Base-by-base conservation (phyloP, 2,113 vertebrate species). In the Nycticebus coucang region DNA sequence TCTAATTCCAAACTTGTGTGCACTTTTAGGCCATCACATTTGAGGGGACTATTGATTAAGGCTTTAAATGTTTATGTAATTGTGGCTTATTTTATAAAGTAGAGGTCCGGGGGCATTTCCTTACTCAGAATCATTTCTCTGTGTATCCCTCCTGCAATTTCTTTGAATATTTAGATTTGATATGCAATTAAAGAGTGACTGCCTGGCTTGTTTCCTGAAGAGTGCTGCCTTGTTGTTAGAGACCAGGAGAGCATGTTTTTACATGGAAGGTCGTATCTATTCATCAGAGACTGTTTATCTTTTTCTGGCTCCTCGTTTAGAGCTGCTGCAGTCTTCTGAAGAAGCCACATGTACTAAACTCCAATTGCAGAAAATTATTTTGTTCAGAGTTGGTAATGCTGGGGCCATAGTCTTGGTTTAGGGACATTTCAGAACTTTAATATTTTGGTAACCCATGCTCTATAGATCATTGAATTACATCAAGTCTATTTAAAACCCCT, bases 401-500 rank as follows among this genome's bases (percentile, higher is more conserved):
- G 84, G 79, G 89, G 75, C 53, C 45, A 24, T 4, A 22, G 71
- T 88, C 75, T 89, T 95, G 72, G 66, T 89, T 93, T 95, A 72
- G 60, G 93, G 91, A 69, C 75, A 92, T 82, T 96, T 97, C 95
- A 96, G 91, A 97, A 94, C 91, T 96, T 96, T 96, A 94, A 93
- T 96, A 96, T 97, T 97, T 97, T 96, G 94, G 93, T 98, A 97
- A 98, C 94, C 95, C 89, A 74, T 93, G 93, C 93, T 89, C 91
- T 87, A 96, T 95, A 96, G 96, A 97, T 97, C 97, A 97, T 62
- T 83, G 93, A 94, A 98, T 98, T 97, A 97, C 95, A 96, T 95
- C 97, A 96, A 93, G 91, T 97, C 97, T 97, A 95, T 90, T 97
- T 95, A 96, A 96, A 98, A 84, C 82, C 72, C 87, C 96, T 95